Conservation (phyloP, 2,888 invertebrate species). For the Antheraea yamamai region DNA sequence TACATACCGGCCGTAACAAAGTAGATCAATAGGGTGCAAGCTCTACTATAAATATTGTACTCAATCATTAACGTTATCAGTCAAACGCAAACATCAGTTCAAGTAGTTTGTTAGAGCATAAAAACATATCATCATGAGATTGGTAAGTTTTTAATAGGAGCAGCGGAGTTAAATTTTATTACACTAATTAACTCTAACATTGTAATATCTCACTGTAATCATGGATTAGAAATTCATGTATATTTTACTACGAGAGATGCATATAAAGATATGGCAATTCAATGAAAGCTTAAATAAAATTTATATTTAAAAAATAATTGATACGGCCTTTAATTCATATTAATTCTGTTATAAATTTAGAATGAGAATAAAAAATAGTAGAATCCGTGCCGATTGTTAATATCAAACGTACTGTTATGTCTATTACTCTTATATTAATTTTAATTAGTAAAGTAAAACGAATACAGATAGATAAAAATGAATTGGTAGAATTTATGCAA, state of each 20-base stretch:
- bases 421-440: not conserved
- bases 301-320: not conserved
- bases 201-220: not conserved
- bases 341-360: not conserved
- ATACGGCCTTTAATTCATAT: not conserved
- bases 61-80: constrained; percentile 60
- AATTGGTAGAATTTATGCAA: not conserved
- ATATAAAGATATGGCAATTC: not conserved
- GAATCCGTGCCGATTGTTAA: not conserved
- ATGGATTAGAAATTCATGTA: not conserved
- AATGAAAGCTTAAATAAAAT: not conserved
- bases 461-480: no score
- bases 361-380: not conserved
- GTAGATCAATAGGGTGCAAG: constrained; percentile 61
- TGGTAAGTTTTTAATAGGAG: constrained; percentile 52
- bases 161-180: not conserved
- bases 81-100: constrained; percentile 47
- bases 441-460: not conserved
- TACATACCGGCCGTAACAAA: constrained; percentile 44
- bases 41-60: constrained; percentile 71
- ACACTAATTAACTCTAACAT: not conserved
- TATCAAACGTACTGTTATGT: not conserved
- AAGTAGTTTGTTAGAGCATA: constrained; percentile 47
- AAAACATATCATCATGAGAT: constrained; percentile 56
- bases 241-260: no score